Base-by-base conservation (phyloP, 1,140 invertebrate genomes). In the Drosophila pseudoobscura region DNA sequence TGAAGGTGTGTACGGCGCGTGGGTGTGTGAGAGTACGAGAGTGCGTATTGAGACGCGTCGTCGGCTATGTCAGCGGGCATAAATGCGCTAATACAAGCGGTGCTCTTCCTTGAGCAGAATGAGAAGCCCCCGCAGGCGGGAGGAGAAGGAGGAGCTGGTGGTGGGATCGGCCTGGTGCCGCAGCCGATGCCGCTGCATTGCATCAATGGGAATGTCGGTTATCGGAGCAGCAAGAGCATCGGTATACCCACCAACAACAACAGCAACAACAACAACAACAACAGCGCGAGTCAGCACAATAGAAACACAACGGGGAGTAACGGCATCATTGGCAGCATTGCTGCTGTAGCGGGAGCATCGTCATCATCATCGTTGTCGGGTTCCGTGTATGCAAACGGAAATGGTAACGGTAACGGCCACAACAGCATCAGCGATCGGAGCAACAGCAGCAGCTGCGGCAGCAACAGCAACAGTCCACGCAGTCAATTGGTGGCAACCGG, bases 61-160 rank as follows among this genome's bases (percentile, higher is more conserved):
- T 74, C 79, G 84, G 82, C 82, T 72, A 87, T 87, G 82, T 73
- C 60, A 78, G 41, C 4, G 50, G 65, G 65, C 83, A 87, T 87
- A 47, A 55, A 24, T 26, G 29, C 26, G 63, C 78, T 87, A 74
- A 47, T 82, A 51, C 24, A 63, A 66, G 82, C 82, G 85, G 82
- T 83, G 69, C 3, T 73, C 35, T 78, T 26, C 56, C 1, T 87
- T 71, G 82, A 72, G 60, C 75, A 69, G 71, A 72, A 72, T 46
- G 83, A 75, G 62, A 60, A 75, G 65, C 55, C 64, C 54, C 62
- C 76, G 50, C 77, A 49, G 43, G 31, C 64, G 51, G 58, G 55
- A 7, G 41, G 43, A n/a, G n/a, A n/a, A 7, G 41, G 43, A 13
- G 54, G 57, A 43, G 46, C 45, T 20, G 66, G 45, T 20, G 60